Evolutionary conservation across 2,113 vertebrate genomes (phyloP).

Genomic region (Mohoua ochrocephala): DNA sequence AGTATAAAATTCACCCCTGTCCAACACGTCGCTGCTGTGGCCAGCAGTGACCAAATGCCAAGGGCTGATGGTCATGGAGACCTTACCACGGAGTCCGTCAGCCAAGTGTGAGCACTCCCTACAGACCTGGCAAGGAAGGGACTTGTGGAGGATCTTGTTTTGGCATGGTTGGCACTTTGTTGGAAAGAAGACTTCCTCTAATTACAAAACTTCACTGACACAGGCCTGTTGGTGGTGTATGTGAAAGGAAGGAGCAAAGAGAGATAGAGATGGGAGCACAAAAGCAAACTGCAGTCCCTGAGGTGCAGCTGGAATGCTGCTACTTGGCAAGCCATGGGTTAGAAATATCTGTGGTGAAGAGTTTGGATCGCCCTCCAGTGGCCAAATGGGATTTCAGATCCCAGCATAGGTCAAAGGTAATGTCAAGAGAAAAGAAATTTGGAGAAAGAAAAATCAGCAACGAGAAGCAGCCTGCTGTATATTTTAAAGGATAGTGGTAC

Average conservation of each 20-base stretch:
- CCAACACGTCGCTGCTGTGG: not conserved
- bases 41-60: not conserved
- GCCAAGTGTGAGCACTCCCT: not conserved
- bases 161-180: not conserved
- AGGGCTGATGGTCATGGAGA: too few relatives aligned
- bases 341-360: not conserved
- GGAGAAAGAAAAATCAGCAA: not conserved
- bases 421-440: not conserved
- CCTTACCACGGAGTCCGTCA: accelerated
- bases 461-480: not conserved
- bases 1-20: not conserved
- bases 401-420: not conserved
- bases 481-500: not conserved
- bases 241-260: too few relatives aligned
- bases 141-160: not conserved
- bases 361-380: conserved; percentile 10
- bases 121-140: accelerated
- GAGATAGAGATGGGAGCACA: too few relatives aligned
- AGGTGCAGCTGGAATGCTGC: not conserved
- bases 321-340: not conserved
- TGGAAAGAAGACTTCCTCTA: not conserved
- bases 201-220: not conserved
- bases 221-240: too few relatives aligned
- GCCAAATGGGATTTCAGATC: not conserved
- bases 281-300: too few relatives aligned